Evolutionary conservation across 2,113 vertebrate species (phyloP), one percentile per base, ranked within the genome.

Genomic region (Otocyon megalotis): DNA sequence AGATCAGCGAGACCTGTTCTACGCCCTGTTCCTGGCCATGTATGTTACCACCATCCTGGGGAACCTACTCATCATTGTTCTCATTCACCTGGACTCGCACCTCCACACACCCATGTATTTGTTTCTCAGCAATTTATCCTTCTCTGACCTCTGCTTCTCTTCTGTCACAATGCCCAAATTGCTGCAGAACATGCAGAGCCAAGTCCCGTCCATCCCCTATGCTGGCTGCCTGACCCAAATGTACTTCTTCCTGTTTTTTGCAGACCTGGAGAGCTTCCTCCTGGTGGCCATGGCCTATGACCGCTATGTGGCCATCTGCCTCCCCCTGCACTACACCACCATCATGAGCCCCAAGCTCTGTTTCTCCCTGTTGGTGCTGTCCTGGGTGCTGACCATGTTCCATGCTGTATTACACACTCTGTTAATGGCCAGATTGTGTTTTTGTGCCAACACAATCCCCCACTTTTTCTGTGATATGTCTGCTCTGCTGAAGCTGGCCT

Each of bases 61-160:
- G 10, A 98, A 97, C 60, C 53, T 93, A 50, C n/a, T 97, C 62
- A 97, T 98, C 9, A 93, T 98, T 0, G 0, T 90, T 15, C 88
- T 97, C 32, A 97, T 96, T 65, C 20, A 1, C 1, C 17, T 97
- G 17, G 97, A 98, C 80, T 37, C 88, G 8, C 81, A 79, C 3
- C 92, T 98, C 7, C 97, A 82, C 67, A 97, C 67, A 0, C 96
- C 97, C 28, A 98, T 98, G 97, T 98, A 98, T 91, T 90, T 97
- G 1, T 95, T 98, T 76, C 65, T 98, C 56, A 97, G 96, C n/a
- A 88, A 96, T 17, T 91, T 98, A 37, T 98, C 97, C 0, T 95
- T 98, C 60, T 88, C 96, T 24, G 97, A 97, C 8, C 6, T 98
- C n/a, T 98, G 97, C 65, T 97, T 96, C 14, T 97, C 97, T 12